These are phyloP conservation scores for Netelia fuscicornis DNA, from an alignment of 2,888 invertebrate species.

Conservation along the genomic window DNA sequence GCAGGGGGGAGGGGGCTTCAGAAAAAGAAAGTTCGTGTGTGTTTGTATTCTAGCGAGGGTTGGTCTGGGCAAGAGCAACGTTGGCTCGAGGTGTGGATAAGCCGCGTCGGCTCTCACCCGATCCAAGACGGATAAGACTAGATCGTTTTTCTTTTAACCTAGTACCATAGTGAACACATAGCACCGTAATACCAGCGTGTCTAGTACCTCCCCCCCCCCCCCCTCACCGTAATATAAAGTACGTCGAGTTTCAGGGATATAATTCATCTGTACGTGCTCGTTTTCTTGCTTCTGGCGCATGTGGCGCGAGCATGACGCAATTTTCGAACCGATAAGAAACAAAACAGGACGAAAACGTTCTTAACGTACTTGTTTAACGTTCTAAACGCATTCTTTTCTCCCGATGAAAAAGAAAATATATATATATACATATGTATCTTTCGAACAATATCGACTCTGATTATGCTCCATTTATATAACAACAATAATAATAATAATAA, in stretches of 20 bases:
- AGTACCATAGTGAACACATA: constrained; percentile 16
- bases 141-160: constrained; percentile 55
- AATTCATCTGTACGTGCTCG: constrained; percentile 42
- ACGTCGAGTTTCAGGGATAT: constrained; percentile 43
- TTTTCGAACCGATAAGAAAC: constrained; percentile 6
- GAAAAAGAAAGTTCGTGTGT: background rate
- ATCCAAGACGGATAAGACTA: constrained; percentile 55
- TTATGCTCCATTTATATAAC: too few species aligned
- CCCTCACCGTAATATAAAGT: constrained; percentile 19
- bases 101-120: constrained; percentile 49
- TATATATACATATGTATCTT: background rate
- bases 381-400: background rate
- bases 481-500: too few species aligned
- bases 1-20: background rate
- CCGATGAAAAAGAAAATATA: background rate
- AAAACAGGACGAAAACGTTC: background rate
- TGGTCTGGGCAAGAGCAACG: constrained; percentile 14
- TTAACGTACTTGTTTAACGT: background rate
- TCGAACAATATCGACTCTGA: background rate
- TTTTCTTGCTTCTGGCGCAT: constrained; percentile 10
- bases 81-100: constrained; percentile 52
- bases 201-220: background rate
- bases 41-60: background rate
- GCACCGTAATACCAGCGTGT: constrained; percentile 22
- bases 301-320: background rate